Conservation (phyloP, 2,797 vertebrate species). For the Momotus momota region DNA sequence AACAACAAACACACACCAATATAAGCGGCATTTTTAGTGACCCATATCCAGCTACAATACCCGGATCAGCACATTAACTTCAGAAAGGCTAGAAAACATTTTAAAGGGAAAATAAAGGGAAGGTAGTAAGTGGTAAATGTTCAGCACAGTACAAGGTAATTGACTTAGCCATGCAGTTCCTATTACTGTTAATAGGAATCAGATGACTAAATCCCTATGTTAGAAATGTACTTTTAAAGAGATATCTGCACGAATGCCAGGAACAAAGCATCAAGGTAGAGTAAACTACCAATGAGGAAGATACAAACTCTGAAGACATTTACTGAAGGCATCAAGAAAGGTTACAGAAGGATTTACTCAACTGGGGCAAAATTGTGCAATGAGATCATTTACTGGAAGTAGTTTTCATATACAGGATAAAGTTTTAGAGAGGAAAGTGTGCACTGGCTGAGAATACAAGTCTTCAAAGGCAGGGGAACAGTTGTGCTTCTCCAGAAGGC, state of each 20-base stretch:
- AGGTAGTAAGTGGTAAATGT: conserved; percentile 1
- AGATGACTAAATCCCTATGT: conserved; percentile 46
- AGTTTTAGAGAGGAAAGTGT: conserved; percentile 1
- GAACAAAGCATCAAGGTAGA: not conserved
- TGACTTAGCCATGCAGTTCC: conserved; percentile 40
- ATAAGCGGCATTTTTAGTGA: not conserved
- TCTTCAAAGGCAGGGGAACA: not conserved
- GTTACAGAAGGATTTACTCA: not conserved
- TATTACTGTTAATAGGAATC: conserved; percentile 69
- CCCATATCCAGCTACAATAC: not conserved
- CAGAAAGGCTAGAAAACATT: not conserved
- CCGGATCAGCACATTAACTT: not conserved
- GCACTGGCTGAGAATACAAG: not conserved
- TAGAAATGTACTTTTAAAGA: conserved; percentile 58
- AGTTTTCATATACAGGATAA: not conserved
- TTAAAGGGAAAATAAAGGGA: conserved; percentile 45
- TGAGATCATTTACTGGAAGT: not conserved
- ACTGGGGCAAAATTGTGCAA: not conserved
- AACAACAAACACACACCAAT: not conserved
- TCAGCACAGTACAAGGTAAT: conserved; percentile 34
- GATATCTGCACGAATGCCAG: not conserved
- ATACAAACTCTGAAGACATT: not conserved
- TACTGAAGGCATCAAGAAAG: not conserved
- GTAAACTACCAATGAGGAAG: not conserved
- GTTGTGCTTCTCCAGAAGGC: not conserved